A percentile compares a stretch with the other conserved stretches of the same genome.
Conservation (phyloP, 1,140 invertebrate genomes). For the Ganaspis sp. region DNA sequence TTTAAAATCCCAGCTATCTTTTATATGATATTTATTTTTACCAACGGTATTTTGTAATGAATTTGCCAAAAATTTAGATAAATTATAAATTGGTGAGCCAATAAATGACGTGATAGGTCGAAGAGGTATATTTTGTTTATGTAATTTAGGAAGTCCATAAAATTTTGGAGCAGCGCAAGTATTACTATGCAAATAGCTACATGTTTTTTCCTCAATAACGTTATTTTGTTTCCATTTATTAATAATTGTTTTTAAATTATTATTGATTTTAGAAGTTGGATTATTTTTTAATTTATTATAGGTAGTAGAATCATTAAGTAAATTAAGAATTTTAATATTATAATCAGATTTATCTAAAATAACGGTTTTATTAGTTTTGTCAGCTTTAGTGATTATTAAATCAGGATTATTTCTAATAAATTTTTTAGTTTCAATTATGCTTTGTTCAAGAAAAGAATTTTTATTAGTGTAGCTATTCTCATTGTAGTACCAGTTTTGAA, state of each 20-base stretch:
- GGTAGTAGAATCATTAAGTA: conserved; percentile 37
- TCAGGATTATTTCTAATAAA: too few relatives aligned
- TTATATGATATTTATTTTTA: too few relatives aligned
- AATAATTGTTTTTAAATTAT: conserved; percentile 35
- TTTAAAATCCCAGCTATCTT: too few relatives aligned
- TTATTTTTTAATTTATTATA: conserved; percentile 43
- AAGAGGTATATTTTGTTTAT: conserved; percentile 52
- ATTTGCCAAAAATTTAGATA: conserved; percentile 49
- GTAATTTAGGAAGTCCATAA: conserved; percentile 58
- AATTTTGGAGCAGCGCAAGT: conserved; percentile 33
- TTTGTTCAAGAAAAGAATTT: conserved; percentile 33
- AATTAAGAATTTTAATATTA: conserved; percentile 41
- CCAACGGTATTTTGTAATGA: not conserved
- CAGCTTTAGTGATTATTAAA: conserved; percentile 49
- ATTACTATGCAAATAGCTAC: conserved; percentile 32
- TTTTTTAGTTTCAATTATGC: too few relatives aligned
- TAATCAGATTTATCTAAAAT: conserved; percentile 45
- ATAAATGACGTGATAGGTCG: conserved; percentile 57
- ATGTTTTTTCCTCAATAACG: conserved; percentile 32
- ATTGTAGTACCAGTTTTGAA: not conserved
- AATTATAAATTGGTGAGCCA: conserved; percentile 47
- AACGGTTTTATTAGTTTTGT: conserved; percentile 57
- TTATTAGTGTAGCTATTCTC: conserved; percentile 30
- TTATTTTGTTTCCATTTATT: conserved; percentile 34
- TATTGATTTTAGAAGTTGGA: conserved; percentile 32